phyloP scores from a whole-genome alignment of 2,113 vertebrate species.

The Podarcis cretensis region DNA sequence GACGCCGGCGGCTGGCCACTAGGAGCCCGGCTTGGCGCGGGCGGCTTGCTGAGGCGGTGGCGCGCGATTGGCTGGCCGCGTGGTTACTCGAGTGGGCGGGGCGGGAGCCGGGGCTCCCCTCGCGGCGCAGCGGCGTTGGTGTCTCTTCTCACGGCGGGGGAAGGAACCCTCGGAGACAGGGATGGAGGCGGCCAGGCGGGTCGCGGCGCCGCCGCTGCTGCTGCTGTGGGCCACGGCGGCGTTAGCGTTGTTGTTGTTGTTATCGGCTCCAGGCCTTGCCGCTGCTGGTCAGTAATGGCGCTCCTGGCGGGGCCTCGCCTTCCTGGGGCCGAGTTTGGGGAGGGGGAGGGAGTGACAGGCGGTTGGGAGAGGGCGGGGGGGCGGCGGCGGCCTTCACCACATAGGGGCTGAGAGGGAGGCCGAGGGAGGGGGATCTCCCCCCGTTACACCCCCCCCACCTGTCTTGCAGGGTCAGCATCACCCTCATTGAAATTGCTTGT shows the following conservation, averaged over 20 bases:
- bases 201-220: background rate
- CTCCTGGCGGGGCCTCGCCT: background rate
- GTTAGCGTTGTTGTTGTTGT: background rate
- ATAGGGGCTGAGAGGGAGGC: background rate
- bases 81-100: constrained; percentile 15
- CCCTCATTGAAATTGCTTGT: too few relatives aligned
- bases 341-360: background rate
- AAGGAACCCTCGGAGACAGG: background rate
- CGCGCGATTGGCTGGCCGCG: background rate
- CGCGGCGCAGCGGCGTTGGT: background rate
- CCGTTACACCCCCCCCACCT: too few relatives aligned
- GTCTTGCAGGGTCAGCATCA: too few relatives aligned
- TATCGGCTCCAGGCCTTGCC: background rate
- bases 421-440: too few relatives aligned
- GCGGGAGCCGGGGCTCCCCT: constrained; percentile 10
- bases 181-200: constrained; percentile 35
- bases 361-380: background rate
- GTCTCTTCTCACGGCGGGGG: background rate
- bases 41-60: background rate
- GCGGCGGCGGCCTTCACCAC: background rate
- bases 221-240: constrained; percentile 14
- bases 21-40: background rate
- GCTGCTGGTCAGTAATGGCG: constrained; percentile 39
- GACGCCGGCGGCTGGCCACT: background rate
- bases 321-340: background rate